These are phyloP conservation scores for Sinelater perroti DNA, from an alignment of 2,888 invertebrate genomes.

Conservation along the genomic window DNA sequence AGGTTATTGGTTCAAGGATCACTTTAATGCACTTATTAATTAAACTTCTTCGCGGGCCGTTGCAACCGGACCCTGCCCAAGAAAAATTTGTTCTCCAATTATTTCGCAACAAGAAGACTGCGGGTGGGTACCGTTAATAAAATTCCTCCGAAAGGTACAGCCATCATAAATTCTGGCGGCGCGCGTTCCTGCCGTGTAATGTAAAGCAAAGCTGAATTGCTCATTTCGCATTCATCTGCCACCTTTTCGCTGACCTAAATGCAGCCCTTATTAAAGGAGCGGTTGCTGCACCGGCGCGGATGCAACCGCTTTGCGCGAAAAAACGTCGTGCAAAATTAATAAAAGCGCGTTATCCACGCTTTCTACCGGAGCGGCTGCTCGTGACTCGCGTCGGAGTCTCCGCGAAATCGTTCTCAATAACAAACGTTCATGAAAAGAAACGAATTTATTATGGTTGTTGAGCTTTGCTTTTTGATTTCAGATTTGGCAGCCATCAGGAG, in stretches of 20 bases:
- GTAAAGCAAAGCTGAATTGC: slow-evolving; percentile 5
- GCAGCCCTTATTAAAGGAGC: not conserved
- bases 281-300: slow-evolving; percentile 4
- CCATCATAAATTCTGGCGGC: slow-evolving; percentile 2
- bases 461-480: slow-evolving; percentile 62
- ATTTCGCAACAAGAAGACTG: not conserved
- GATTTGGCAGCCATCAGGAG: slow-evolving; percentile 85
- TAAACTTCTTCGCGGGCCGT: slow-evolving; percentile 27
- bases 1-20: slow-evolving; percentile 45
- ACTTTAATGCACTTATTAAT: slow-evolving; percentile 34
- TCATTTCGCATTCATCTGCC: not conserved
- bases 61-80: slow-evolving; percentile 8
- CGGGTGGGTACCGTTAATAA: slow-evolving; percentile 10
- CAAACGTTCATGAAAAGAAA: slow-evolving; percentile 3
- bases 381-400: slow-evolving; percentile 6
- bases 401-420: slow-evolving; percentile 1
- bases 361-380: slow-evolving; percentile 19
- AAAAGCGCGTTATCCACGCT: slow-evolving; percentile 18
- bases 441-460: not conserved
- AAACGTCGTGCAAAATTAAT: slow-evolving; percentile 4
- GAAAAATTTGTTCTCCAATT: slow-evolving; percentile 18
- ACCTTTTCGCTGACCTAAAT: not conserved
- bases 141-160: slow-evolving; percentile 6
- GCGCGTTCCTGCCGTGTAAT: not conserved
- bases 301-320: slow-evolving; percentile 4